Percentiles rank a stretch among this genome's conserved stretches.
Evolutionary conservation across 2,113 vertebrate species (phyloP).

Genomic region (Artemisiospiza belli): DNA sequence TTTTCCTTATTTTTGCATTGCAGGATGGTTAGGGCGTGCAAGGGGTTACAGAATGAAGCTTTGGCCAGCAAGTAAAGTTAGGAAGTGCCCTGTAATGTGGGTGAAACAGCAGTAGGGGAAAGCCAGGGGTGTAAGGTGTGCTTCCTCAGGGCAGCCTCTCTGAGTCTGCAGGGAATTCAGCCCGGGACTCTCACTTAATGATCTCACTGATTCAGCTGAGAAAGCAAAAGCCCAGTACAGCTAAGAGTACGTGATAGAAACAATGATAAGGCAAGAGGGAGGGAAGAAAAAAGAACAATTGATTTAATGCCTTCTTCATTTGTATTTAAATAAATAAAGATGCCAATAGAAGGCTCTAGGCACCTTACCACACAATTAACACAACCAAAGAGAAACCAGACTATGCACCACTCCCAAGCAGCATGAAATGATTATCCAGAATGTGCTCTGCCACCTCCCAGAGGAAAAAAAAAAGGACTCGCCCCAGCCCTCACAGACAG

Average conservation of each 20-base stretch:
- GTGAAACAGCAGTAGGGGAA: neutral
- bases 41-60: neutral
- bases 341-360: slow-evolving; percentile 44
- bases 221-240: slow-evolving; percentile 2
- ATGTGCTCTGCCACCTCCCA: slow-evolving; percentile 37
- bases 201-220: slow-evolving; percentile 6
- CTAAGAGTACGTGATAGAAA: neutral
- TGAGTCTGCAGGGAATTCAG: neutral
- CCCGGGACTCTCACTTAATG: neutral
- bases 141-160: neutral
- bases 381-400: slow-evolving; percentile 34
- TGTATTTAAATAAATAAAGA: slow-evolving; percentile 65
- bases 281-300: slow-evolving; percentile 44
- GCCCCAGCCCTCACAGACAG: neutral
- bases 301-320: slow-evolving; percentile 46
- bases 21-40: fast-evolving
- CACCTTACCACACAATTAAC: slow-evolving; percentile 57
- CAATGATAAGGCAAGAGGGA: slow-evolving; percentile 20
- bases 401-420: slow-evolving; percentile 21
- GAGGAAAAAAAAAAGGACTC: neutral
- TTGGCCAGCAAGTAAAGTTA: neutral
- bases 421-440: slow-evolving; percentile 47
- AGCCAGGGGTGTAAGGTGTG: neutral
- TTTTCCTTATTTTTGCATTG: neutral
- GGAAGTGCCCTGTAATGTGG: neutral